These are phyloP conservation scores for Remorina albescens DNA, from an alignment of 2,797 vertebrate species.

Conservation along the genomic window DNA sequence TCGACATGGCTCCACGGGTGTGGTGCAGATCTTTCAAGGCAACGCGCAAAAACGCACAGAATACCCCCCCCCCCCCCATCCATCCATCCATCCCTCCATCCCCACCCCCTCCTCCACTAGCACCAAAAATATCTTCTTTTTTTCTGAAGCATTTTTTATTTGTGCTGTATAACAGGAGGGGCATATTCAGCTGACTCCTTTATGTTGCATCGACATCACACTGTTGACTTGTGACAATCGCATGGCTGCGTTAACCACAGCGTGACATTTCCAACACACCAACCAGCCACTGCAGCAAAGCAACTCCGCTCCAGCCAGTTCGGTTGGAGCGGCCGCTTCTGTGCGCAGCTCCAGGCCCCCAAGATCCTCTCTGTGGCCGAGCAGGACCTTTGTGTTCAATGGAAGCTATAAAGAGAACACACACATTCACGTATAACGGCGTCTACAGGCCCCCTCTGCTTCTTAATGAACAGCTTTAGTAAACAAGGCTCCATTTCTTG, in stretches of 20 bases:
- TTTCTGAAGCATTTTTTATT: not conserved
- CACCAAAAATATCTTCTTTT: not conserved
- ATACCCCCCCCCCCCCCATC: not conserved
- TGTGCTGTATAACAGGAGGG: not conserved
- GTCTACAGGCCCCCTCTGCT: constrained; percentile 3
- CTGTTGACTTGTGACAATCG: constrained; percentile 32
- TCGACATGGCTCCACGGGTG: constrained; percentile 85
- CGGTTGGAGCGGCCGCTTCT: constrained; percentile 60
- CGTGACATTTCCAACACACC: constrained; percentile 65
- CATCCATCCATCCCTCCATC: too few relatives aligned
- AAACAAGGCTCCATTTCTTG: constrained; percentile 32
- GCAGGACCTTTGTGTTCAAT: constrained; percentile 9
- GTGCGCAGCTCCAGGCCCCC: constrained; percentile 58
- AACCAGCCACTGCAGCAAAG: constrained; percentile 90
- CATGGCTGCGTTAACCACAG: constrained; percentile 45
- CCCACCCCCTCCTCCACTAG: too few relatives aligned
- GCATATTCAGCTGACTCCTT: not conserved
- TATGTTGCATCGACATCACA: not conserved
- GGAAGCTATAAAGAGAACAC: not conserved
- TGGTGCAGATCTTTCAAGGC: constrained; percentile 83
- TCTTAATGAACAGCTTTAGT: constrained; percentile 16
- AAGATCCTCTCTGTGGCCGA: constrained; percentile 21
- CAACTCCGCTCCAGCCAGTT: constrained; percentile 60
- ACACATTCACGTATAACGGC: not conserved
- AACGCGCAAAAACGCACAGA: constrained; percentile 67